Evolutionary conservation across 2,113 vertebrate species (phyloP).

Genomic region (Otus sunia): DNA sequence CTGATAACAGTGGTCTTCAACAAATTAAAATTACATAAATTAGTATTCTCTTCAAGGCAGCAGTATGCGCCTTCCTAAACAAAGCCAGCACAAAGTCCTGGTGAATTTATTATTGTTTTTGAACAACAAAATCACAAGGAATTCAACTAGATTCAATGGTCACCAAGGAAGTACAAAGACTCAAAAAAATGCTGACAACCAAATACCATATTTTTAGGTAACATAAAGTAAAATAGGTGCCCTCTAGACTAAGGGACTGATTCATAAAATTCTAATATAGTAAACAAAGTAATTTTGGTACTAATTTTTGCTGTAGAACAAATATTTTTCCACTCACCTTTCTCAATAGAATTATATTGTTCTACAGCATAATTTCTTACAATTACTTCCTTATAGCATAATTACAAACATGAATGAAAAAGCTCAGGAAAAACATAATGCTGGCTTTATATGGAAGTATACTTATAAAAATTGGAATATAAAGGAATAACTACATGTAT

Average conservation of each 20-base stretch:
- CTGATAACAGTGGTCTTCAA: background rate
- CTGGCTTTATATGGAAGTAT: background rate
- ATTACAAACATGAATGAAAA: background rate
- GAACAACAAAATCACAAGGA: background rate
- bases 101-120: background rate
- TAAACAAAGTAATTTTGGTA: background rate
- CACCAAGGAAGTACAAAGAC: background rate
- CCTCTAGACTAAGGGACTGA: background rate
- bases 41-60: background rate
- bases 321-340: background rate
- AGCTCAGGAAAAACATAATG: background rate
- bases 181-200: background rate
- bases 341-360: background rate
- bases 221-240: background rate
- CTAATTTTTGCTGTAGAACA: background rate
- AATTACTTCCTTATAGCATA: too few species aligned
- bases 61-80: background rate
- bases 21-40: background rate
- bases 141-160: background rate
- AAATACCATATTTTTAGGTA: background rate
- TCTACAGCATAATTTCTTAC: background rate
- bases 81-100: background rate
- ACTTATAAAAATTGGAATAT: background rate
- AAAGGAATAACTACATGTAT: background rate
- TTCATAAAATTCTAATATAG: background rate